Evolutionary conservation across 2,113 vertebrate genomes (phyloP).

Genomic region (Anolis sagrei): DNA sequence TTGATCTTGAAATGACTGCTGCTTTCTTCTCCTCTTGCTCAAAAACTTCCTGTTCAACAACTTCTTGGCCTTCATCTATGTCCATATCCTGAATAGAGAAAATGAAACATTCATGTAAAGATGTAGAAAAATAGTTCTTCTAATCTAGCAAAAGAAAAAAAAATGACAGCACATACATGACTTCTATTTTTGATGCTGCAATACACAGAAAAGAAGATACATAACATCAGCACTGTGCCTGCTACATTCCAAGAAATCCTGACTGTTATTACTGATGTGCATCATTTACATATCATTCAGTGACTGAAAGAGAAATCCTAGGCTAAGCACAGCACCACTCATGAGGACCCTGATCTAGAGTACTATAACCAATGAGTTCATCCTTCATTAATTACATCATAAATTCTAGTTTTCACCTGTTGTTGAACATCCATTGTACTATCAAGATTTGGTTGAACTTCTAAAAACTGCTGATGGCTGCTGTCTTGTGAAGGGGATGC

Average conservation of each 20-base stretch:
- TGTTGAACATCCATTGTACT: conserved; percentile 97
- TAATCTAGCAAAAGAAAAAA: neutral
- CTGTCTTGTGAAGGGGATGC: conserved; percentile 86
- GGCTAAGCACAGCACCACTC: neutral
- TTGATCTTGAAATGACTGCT: conserved; percentile 85
- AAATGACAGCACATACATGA: neutral
- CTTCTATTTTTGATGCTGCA: neutral
- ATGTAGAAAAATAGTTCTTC: neutral
- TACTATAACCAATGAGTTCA: neutral
- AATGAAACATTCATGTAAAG: conserved; percentile 9
- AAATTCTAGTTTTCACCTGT: conserved; percentile 80
- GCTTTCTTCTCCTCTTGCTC: conserved; percentile 92
- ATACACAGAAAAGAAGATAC: neutral
- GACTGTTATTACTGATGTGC: neutral
- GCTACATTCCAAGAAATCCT: neutral
- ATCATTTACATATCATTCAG: neutral
- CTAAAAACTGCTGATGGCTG: conserved; percentile 88
- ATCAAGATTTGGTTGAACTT: conserved; percentile 88
- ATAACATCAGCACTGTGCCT: neutral
- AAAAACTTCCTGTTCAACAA: conserved; percentile 90
- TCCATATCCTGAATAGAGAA: conserved; percentile 87
- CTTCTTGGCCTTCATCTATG: conserved; percentile 93
- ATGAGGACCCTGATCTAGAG: neutral
- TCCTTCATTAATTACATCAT: conserved; percentile 18
- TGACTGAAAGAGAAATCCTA: neutral